Base-by-base conservation (phyloP, 2,888 invertebrate species). In the Caenorhabditis macrosperma region DNA sequence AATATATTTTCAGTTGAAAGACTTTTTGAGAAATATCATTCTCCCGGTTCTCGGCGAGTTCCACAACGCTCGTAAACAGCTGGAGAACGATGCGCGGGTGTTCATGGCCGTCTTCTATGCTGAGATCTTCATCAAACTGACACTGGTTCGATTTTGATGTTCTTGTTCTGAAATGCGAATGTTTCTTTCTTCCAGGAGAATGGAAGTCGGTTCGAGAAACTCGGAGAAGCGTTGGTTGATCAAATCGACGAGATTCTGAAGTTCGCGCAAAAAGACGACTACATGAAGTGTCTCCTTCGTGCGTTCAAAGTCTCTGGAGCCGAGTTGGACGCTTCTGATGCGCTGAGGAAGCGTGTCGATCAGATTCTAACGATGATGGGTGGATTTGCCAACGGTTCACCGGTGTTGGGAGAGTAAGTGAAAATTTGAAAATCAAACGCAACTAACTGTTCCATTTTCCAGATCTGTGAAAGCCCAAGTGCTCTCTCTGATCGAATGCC, bases 401-500 rank as follows among this genome's bases (percentile, higher is more conserved):
- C 69, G 1, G 24, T 71, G n/a, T 55, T 83, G 10, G 54, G 60
- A 54, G 75, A 75, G 74, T 78, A 17, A 61, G 68, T 67, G 48
- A 2, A n/a, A n/a, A n/a, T n/a, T n/a, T n/a, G n/a, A n/a, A n/a
- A n/a, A n/a, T 59, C 10, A 12, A 46, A 46, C 9, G 12, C 6
- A 57, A 57, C 12, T 12, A n/a, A n/a, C n/a, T n/a, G n/a, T n/a
- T n/a, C n/a, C n/a, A n/a, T n/a, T n/a, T 75, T 67, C 24, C 52
- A 77, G 77, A 38, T 63, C 79, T 1, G 59, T 78, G 12, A 83
- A 83, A 60, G 77, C 77, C 12, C 72, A 79, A 44, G 77, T 81
- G 22, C 38, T 52, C 3, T 61, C 64, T 1, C 41, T 83, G 30
- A 69, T 83, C 26, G 83, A 83, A 33, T 66, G 69, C 6, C 72